These are phyloP conservation scores for Stictonetta naevosa DNA, from an alignment of 2,113 vertebrate genomes.

Conservation along the genomic window DNA sequence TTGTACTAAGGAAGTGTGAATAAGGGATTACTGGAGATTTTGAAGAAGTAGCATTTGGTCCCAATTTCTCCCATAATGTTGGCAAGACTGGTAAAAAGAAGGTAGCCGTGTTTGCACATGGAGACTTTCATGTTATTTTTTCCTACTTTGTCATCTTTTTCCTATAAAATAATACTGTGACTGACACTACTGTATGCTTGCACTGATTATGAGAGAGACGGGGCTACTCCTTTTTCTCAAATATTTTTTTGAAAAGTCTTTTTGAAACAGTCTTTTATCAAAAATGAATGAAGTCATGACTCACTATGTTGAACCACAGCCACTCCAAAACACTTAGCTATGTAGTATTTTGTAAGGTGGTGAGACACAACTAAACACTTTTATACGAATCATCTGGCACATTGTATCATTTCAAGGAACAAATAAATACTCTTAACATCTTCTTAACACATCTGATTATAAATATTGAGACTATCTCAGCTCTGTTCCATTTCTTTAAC, in stretches of 20 bases:
- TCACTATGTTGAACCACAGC: neutral
- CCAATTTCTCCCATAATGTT: neutral
- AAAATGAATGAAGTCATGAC: constrained; percentile 3
- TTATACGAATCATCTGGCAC: neutral
- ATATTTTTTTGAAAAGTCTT: neutral
- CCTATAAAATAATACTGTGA: neutral
- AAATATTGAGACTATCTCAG: neutral
- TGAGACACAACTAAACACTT: neutral
- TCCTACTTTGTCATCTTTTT: neutral
- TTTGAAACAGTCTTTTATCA: neutral
- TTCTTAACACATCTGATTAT: neutral
- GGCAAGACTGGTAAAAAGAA: neutral
- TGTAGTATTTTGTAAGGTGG: neutral
- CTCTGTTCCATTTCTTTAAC: neutral
- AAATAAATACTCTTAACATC: neutral
- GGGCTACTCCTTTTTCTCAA: neutral
- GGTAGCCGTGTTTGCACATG: neutral
- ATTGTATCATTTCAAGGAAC: neutral
- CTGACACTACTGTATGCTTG: neutral
- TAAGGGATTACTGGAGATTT: neutral
- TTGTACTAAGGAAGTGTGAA: neutral
- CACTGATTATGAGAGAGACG: neutral
- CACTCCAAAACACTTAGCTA: neutral
- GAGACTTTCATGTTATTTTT: neutral
- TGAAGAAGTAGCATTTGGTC: neutral